phyloP scores from a whole-genome alignment of 2,113 vertebrate genomes.

The Onychorhynchus coronatus region DNA sequence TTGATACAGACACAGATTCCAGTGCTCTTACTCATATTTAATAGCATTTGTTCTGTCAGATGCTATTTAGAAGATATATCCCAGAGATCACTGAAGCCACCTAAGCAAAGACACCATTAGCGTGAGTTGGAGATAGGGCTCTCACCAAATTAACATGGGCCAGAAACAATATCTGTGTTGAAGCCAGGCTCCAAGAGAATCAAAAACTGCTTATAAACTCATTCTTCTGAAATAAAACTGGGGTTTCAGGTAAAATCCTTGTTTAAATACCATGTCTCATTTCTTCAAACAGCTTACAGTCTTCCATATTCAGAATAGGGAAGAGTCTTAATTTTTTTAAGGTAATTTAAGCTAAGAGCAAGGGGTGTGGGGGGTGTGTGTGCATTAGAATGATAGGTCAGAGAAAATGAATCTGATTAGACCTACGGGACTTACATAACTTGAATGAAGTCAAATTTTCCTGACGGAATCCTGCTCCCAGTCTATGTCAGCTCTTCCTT shows the following conservation, averaged over 20 bases:
- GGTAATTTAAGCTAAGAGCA: background rate
- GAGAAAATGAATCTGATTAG: background rate
- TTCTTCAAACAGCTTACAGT: background rate
- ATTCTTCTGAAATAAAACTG: background rate
- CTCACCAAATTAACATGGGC: background rate
- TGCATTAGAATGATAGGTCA: background rate
- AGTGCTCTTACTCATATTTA: background rate
- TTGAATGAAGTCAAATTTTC: background rate
- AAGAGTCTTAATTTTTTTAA: background rate
- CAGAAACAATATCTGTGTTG: background rate
- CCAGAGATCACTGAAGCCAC: background rate
- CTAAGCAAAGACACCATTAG: background rate
- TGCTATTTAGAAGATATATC: background rate
- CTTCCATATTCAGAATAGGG: background rate
- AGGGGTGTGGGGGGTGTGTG: rapidly evolving
- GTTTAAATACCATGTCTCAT: background rate
- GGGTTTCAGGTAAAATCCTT: background rate
- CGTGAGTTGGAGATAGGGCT: background rate
- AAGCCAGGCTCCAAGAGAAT: background rate
- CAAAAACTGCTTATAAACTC: background rate
- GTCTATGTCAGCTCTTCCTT: background rate
- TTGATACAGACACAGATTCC: background rate
- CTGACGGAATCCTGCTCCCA: background rate
- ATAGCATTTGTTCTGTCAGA: background rate
- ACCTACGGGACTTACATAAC: background rate